These are phyloP conservation scores for Ochropleura plecta DNA, from an alignment of 2,888 invertebrate species.

Conservation along the genomic window DNA sequence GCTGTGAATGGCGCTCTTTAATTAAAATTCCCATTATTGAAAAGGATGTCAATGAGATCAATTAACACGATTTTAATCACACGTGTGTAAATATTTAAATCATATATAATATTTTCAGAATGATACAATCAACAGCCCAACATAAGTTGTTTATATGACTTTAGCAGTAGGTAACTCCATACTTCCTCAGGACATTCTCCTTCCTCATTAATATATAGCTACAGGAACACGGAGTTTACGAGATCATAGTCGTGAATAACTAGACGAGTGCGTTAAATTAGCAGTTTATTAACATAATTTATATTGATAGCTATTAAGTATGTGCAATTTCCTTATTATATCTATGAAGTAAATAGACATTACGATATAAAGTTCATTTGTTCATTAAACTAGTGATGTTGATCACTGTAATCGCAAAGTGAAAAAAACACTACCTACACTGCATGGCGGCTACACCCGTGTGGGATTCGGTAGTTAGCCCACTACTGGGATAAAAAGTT, in stretches of 20 bases:
- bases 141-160: background rate
- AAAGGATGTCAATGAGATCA: constrained; percentile 1
- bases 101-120: background rate
- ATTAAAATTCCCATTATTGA: constrained; percentile 4
- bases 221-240: constrained; percentile 3
- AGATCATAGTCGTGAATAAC: constrained; percentile 26
- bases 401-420: background rate
- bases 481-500: too few species aligned
- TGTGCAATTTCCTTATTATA: constrained; percentile 31
- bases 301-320: constrained; percentile 1
- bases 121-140: background rate
- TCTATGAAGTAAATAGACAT: constrained; percentile 4
- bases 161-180: background rate
- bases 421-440: background rate
- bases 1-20: constrained; percentile 24
- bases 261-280: constrained; percentile 24
- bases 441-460: too few species aligned
- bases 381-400: background rate
- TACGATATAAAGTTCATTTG: background rate
- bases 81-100: background rate
- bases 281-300: constrained; percentile 34
- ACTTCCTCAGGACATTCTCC: background rate
- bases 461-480: too few species aligned
- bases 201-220: background rate
- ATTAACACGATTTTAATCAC: background rate